Base-by-base conservation (phyloP, 23 tunicate species). In the Aplidium turbinatum region DNA sequence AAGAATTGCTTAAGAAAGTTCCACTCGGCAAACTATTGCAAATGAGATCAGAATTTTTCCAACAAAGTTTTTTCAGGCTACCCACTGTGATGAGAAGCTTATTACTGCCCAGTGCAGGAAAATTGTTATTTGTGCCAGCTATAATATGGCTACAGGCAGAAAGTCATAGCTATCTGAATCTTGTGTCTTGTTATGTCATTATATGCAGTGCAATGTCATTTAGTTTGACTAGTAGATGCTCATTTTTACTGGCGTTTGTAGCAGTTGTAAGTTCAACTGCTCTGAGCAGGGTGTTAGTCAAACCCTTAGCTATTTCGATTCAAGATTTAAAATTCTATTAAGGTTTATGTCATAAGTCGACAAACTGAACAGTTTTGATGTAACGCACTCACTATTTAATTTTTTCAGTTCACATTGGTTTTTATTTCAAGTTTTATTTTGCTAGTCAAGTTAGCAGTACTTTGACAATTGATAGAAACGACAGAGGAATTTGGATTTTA, bases 121-220 rank as follows among this genome's bases (percentile, higher is more conserved):
- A 88, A 58, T 63, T 88, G 42, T 34, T 88, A 1, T 76, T 73
- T 47, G 70, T 88, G 6, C 96, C 96, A 32, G 87, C 96, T 19
- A 81, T 88, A 7, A 78, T 88, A 33, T 88, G 96, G 96, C 62
- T 80, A 25, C 96, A 81, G 51, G 36, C 62, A 20, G 81, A 68
- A 13, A 83, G 81, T 61, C 33, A 53, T 1, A 25, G 40, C 16
- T 74, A 81, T 68, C 30, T 88, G 31, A 75, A 81, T 25, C 42
- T 74, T 19, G 81, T 75, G 1, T 32, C 76, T 28, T 53, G 57
- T 28, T 77, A 88, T 69, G 82, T 88, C 52, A 19, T 88, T 21
- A 29, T 77, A 11, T 81, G 88, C 46, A 88, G 79, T 81, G 56
- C 83, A 5, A 34, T 88, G 25, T 47, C 87, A 24, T 36, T 88